Evolutionary conservation across 1,140 invertebrate genomes (phyloP).

Genomic region (Planococcus citri): DNA sequence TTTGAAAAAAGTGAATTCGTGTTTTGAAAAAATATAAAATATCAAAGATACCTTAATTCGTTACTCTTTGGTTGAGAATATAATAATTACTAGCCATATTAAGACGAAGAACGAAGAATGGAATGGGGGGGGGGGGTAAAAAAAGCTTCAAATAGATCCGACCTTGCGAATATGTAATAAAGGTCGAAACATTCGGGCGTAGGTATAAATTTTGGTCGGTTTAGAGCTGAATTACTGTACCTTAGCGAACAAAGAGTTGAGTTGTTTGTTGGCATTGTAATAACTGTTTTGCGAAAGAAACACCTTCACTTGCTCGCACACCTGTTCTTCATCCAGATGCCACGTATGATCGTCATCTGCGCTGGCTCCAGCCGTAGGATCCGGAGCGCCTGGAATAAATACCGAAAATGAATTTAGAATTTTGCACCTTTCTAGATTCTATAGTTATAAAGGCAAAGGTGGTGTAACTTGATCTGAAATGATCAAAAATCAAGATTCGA

Average conservation of each 20-base stretch:
- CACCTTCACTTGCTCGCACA: slow-evolving; percentile 68
- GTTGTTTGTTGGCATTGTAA: slow-evolving; percentile 66
- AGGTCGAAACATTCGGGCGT: too few relatives aligned
- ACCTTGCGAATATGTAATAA: too few relatives aligned
- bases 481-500: background rate
- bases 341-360: slow-evolving; percentile 72
- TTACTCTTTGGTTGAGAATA: too few relatives aligned
- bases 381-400: slow-evolving; percentile 49
- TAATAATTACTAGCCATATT: too few relatives aligned
- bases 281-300: slow-evolving; percentile 69
- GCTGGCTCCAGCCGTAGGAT: slow-evolving; percentile 75
- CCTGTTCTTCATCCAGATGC: slow-evolving; percentile 77
- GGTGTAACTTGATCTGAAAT: too few relatives aligned
- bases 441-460: background rate
- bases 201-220: too few relatives aligned
- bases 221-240: slow-evolving; percentile 35
- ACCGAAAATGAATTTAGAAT: slow-evolving; percentile 12
- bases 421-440: background rate
- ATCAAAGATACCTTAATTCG: too few relatives aligned
- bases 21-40: too few relatives aligned
- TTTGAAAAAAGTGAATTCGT: too few relatives aligned
- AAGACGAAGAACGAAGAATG: too few relatives aligned
- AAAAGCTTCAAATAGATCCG: too few relatives aligned
- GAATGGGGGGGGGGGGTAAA: too few relatives aligned
- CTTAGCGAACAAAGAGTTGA: slow-evolving; percentile 71